Evolutionary conservation across 92 coral and sea anemone species (phyloP).

Genomic region (Ricordea florida): DNA sequence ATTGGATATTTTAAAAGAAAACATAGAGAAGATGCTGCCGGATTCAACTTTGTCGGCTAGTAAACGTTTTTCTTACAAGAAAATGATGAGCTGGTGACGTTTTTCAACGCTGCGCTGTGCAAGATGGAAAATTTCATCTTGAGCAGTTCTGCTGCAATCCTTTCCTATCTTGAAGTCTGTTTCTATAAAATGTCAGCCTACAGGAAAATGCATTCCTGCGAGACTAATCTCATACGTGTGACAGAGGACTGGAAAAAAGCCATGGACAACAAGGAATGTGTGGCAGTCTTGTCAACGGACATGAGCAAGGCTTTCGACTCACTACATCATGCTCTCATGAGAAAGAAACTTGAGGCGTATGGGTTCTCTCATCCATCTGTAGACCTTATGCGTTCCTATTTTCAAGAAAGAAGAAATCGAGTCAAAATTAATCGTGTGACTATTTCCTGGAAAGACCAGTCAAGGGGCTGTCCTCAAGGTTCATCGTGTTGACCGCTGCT

Average conservation of each 20-base stretch:
- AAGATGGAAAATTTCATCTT: too few species aligned
- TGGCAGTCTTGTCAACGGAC: background rate
- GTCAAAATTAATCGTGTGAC: background rate
- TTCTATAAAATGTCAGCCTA: too few species aligned
- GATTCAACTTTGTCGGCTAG: too few species aligned
- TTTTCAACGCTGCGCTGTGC: too few species aligned
- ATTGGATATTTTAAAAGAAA: too few species aligned
- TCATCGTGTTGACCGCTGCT: background rate
- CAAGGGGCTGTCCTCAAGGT: background rate
- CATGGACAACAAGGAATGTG: background rate
- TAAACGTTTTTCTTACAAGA: too few species aligned
- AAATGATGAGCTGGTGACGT: too few species aligned
- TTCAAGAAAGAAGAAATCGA: background rate
- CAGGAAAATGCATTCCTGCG: too few species aligned
- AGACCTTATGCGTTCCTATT: background rate
- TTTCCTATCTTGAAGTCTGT: too few species aligned
- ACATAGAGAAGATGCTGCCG: too few species aligned
- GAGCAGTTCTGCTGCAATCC: too few species aligned
- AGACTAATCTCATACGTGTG: too few species aligned
- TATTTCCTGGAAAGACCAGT: background rate
- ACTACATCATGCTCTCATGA: background rate
- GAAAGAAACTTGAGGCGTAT: background rate
- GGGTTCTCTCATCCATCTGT: background rate
- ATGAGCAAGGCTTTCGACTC: background rate
- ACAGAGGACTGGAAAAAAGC: background rate